Evolutionary conservation across 2,113 vertebrate species (phyloP), one percentile per base, ranked within the genome.

Genomic region (Nannospalax galili): DNA sequence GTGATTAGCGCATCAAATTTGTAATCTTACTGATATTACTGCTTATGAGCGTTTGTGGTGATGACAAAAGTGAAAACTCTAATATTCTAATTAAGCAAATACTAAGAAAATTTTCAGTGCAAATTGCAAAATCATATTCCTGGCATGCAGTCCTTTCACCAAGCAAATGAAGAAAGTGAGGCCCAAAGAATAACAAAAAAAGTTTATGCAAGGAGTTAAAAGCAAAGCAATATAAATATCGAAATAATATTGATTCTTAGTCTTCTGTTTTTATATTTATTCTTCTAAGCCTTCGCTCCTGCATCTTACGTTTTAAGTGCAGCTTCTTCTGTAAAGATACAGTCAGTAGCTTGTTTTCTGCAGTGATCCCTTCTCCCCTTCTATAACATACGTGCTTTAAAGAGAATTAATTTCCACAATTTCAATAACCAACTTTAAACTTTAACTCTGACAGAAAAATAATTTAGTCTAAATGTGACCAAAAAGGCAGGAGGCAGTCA

Each of bases 11-110:
- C 22, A 42, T 78, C 79, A 84, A 94, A 75, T 58, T 30, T 90
- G 10, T 86, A 16, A 52, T 88, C 80, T 58, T 52, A 35, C 35
- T 87, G n/a, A 58, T 60, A 48, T 62, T 70, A 58, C 78, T 88
- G 1, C 48, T 77, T 86, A 72, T 52, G 19, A 70, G 91, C 62
- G 94, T 73, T 93, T 84, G 11, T 37, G 30, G 17, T 79, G 24
- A 75, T 67, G 15, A 74, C 12, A 37, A 86, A 92, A 17, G 56
- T 70, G 84, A 72, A 93, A 87, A 26, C 15, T 26, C 91, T 95
- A 16, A 37, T 84, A 75, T 89, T 93, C 82, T 92, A 96, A 72
- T 75, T 88, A 88, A 77, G 73, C 56, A 94, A 95, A 37, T 88
- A 19, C 20, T 79, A 80, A 26, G 64, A 69, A 32, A 78, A 11